A percentile compares a stretch with the other conserved stretches of the same genome.
phyloP scores from a whole-genome alignment of 2,797 vertebrate genomes.

The Trichosurus vulpecula region DNA sequence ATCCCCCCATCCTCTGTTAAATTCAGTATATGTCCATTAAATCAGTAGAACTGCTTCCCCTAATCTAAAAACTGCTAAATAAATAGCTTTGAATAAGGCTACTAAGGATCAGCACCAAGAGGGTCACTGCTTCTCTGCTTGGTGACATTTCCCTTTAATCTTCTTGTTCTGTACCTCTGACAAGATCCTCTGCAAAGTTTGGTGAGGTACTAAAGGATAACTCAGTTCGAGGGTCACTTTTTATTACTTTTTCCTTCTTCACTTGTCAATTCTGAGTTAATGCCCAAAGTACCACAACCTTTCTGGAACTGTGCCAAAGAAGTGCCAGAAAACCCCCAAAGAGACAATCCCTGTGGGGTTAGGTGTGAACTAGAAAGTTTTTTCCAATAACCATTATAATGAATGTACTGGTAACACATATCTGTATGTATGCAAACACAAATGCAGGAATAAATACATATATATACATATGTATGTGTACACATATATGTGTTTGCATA shows the following conservation, averaged over 20 bases:
- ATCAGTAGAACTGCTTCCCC: not conserved
- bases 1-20: not conserved
- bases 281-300: not conserved
- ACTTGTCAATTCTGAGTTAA: not conserved
- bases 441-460: too few species aligned
- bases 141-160: not conserved
- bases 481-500: not conserved
- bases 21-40: not conserved
- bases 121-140: not conserved
- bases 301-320: constrained; percentile 8
- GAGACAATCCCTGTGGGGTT: constrained; percentile 19
- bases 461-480: too few species aligned
- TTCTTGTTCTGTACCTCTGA: not conserved
- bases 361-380: constrained; percentile 37
- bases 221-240: not conserved
- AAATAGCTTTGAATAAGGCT: not conserved
- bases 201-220: not conserved
- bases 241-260: constrained; percentile 4
- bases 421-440: not conserved
- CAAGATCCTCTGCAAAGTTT: not conserved
- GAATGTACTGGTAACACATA: not conserved
- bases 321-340: not conserved
- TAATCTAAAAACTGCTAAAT: not conserved
- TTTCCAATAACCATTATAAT: not conserved
- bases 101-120: not conserved